These are phyloP conservation scores for Vidua chalybeata DNA, from an alignment of 2,113 vertebrate genomes.

Conservation along the genomic window DNA sequence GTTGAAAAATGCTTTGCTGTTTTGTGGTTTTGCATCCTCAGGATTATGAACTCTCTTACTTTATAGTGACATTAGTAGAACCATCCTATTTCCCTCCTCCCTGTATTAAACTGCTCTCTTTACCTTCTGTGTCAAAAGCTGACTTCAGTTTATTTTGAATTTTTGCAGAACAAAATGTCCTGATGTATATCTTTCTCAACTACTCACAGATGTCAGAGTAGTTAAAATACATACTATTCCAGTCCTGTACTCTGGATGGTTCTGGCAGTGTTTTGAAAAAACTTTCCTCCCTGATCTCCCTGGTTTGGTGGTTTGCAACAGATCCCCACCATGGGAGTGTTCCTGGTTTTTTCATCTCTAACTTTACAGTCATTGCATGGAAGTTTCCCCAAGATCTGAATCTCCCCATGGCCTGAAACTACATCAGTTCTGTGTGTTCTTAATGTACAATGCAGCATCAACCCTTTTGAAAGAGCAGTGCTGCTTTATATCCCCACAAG, in stretches of 20 bases:
- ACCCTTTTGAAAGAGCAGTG: background rate
- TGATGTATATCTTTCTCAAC: background rate
- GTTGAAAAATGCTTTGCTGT: constrained; percentile 32
- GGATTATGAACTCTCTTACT: background rate
- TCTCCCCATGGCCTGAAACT: background rate
- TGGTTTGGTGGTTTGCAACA: constrained; percentile 8
- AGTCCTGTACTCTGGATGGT: background rate
- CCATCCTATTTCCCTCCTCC: background rate
- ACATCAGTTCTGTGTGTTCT: background rate
- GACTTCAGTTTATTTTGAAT: background rate
- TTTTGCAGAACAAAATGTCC: constrained; percentile 30
- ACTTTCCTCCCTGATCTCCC: background rate
- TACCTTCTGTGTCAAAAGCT: background rate
- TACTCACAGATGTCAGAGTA: constrained; percentile 9
- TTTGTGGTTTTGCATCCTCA: constrained; percentile 13
- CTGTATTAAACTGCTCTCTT: background rate
- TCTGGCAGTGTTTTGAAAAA: constrained; percentile 5
- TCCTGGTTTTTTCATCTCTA: background rate
- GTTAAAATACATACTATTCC: constrained; percentile 5
- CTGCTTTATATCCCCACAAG: background rate
- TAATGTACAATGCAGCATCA: constrained; percentile 6
- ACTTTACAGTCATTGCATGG: background rate
- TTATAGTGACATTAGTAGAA: background rate
- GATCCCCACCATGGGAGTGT: background rate
- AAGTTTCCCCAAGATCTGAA: background rate